Evolutionary conservation across 2,113 vertebrate genomes (phyloP), one percentile per base, ranked within the genome.

Genomic region (Colaptes auratus): DNA sequence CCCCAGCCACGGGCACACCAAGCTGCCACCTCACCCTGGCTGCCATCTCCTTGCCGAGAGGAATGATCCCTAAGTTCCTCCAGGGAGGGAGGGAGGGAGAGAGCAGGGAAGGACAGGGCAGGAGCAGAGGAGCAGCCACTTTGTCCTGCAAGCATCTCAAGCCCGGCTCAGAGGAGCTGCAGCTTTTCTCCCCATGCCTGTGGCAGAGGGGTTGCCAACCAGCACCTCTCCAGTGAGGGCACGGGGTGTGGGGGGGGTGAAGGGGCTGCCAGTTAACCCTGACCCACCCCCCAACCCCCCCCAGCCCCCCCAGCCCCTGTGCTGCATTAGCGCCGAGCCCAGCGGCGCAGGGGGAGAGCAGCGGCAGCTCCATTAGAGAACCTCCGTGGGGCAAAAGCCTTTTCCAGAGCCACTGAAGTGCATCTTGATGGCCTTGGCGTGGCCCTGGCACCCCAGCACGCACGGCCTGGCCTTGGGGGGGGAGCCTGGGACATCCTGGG

Each of bases 1-100:
- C 59, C 17, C 2, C 16, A 3, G 19, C 0, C 20, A 39, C 0
- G 3, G 63, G 61, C 3, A 20, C 61, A 4, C 2, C 1, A 1
- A 48, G 44, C 44, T 24, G 24, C 24, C 46, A 23, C 78, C 73
- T 39, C 58, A 23, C 4, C 61, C 55, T 1, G 0, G 0, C 4
- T 36, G 59, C 33, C 46, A 55, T 17, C 83, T 59, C 60, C 55
- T 17, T 2, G 6, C 66, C 33, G 1, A 23, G 39, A 24, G 50
- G n/a, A 44, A 25, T 3, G 2, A 56, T 27, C 30, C 55, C 3
- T 1, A 55, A 24, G 9, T 44, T 4, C 67, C 44, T 6, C 4
- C 44, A 5, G 13, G 18, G 56, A 50, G 48, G 21, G 13, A 21
- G 50, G 18, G 56, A 50, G 48, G 21, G 13, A 20, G 50, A 16